These are phyloP conservation scores for Ricordea florida DNA, from an alignment of 92 coral and sea anemone species.

Conservation along the genomic window DNA sequence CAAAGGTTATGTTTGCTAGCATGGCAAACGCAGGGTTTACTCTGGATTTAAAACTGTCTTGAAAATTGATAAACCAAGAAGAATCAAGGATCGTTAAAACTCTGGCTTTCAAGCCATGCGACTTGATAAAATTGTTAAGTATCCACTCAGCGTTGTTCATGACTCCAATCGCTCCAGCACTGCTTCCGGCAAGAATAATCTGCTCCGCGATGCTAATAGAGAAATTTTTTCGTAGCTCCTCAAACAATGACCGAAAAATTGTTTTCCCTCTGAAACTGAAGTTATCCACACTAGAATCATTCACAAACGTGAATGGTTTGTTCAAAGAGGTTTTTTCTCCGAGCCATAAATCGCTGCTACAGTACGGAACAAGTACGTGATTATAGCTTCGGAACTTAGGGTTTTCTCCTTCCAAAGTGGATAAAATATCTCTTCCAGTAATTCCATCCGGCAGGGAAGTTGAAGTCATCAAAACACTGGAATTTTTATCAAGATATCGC, in stretches of 20 bases:
- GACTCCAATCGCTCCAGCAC: constrained; percentile 63
- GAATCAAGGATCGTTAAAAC: constrained; percentile 41
- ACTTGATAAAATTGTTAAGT: not conserved
- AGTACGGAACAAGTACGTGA: constrained; percentile 65
- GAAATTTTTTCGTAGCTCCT: constrained; percentile 3
- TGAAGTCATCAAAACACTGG: constrained; percentile 58
- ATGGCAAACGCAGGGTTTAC: constrained; percentile 20
- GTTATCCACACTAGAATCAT: constrained; percentile 30
- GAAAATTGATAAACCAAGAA: constrained; percentile 65
- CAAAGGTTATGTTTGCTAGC: not conserved
- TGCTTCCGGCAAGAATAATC: constrained; percentile 49
- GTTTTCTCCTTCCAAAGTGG: constrained; percentile 27
- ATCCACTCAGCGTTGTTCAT: constrained; percentile 58
- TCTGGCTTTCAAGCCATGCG: constrained; percentile 3
- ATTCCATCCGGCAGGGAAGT: constrained; percentile 25
- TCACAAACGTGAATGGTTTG: constrained; percentile 13
- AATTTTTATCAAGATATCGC: constrained; percentile 47
- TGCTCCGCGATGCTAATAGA: constrained; percentile 6
- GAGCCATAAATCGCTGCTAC: constrained; percentile 70
- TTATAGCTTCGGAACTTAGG: constrained; percentile 39
- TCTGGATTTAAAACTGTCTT: constrained; percentile 34
- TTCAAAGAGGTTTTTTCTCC: constrained; percentile 25
- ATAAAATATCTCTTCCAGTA: constrained; percentile 47
- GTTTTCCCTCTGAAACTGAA: constrained; percentile 52
- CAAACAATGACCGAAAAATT: constrained; percentile 46